These are phyloP conservation scores for Trisateles emortualis DNA, from an alignment of 2,888 invertebrate species.

Conservation along the genomic window DNA sequence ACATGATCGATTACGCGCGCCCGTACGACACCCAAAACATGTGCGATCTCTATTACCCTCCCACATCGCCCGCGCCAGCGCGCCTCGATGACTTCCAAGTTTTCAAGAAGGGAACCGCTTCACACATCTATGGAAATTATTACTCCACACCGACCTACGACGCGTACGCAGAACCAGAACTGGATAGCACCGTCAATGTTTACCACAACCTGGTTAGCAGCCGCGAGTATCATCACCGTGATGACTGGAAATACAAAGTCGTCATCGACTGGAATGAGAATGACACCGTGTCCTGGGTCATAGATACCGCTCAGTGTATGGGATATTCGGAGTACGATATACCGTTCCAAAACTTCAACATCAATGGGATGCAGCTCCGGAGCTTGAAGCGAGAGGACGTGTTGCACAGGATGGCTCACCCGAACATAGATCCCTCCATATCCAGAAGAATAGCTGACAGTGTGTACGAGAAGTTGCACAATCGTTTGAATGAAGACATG, in stretches of 20 bases:
- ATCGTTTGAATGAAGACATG: constrained; percentile 69
- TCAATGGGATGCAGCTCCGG: constrained; percentile 71
- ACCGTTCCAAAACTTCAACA: constrained; percentile 76
- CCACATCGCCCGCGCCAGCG: constrained; percentile 72
- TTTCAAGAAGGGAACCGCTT: constrained; percentile 76
- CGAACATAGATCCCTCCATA: constrained; percentile 62
- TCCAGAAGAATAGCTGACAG: constrained; percentile 70
- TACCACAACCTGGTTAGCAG: constrained; percentile 78
- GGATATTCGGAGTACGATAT: constrained; percentile 76
- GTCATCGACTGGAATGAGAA: constrained; percentile 85
- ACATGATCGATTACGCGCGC: constrained; percentile 82
- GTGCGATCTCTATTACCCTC: constrained; percentile 74
- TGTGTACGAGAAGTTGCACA: constrained; percentile 74
- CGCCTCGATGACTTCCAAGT: constrained; percentile 83
- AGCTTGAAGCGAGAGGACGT: constrained; percentile 74
- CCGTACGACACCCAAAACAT: constrained; percentile 76
- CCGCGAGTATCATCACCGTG: constrained; percentile 70
- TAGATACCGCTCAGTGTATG: constrained; percentile 69
- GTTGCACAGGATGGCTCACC: constrained; percentile 67
- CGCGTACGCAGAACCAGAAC: constrained; percentile 71
- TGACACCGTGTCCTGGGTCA: constrained; percentile 86
- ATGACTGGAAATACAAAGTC: constrained; percentile 85
- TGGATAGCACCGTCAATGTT: constrained; percentile 69
- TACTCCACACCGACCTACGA: constrained; percentile 74
- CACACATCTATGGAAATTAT: constrained; percentile 74